These are phyloP conservation scores for Norana najaformis DNA, from an alignment of 2,888 invertebrate species.

Conservation along the genomic window DNA sequence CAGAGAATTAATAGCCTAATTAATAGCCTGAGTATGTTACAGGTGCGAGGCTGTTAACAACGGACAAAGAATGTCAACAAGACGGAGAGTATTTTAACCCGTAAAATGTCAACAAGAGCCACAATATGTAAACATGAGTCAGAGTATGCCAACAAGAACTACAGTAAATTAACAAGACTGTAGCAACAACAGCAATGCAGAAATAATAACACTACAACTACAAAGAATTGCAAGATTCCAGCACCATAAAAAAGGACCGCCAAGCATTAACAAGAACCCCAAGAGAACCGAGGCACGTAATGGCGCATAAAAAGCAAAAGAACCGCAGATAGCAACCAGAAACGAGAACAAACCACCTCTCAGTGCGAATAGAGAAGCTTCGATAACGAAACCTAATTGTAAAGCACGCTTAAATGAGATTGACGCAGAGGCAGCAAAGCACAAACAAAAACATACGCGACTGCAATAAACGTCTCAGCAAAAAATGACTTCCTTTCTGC, in stretches of 20 bases:
- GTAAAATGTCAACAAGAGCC: not conserved
- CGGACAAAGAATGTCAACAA: too few species aligned
- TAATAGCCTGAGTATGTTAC: not conserved
- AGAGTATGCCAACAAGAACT: not conserved
- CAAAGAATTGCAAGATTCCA: not conserved
- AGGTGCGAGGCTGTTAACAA: too few species aligned
- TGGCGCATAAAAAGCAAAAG: not conserved
- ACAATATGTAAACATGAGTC: not conserved
- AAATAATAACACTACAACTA: not conserved
- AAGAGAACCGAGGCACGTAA: not conserved
- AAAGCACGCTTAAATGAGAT: constrained; percentile 1
- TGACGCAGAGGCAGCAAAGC: not conserved
- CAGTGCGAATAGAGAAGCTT: not conserved
- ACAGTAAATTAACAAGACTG: not conserved
- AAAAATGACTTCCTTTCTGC: not conserved
- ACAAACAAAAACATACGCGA: not conserved
- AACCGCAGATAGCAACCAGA: constrained; percentile 1
- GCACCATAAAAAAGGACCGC: not conserved
- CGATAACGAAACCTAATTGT: not conserved
- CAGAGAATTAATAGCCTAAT: too few species aligned
- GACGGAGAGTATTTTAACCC: not conserved
- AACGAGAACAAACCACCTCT: not conserved
- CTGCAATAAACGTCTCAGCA: not conserved
- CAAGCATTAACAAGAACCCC: not conserved
- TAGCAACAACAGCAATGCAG: not conserved